These are phyloP conservation scores for Miichthys miiuy DNA, from an alignment of 2,797 vertebrate species.

Conservation along the genomic window DNA sequence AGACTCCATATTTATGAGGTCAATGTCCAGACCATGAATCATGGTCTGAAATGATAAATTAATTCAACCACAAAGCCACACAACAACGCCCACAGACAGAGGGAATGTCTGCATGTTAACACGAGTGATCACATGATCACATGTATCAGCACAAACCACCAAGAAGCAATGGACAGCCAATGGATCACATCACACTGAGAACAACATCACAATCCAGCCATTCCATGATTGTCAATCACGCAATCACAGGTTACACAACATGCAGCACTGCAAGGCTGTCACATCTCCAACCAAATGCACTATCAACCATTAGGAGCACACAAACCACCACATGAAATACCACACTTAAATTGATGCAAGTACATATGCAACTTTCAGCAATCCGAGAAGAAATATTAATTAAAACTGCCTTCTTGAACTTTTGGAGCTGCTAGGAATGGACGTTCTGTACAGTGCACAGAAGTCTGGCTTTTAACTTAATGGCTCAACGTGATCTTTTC, in stretches of 20 bases:
- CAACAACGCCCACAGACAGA: conserved; percentile 10
- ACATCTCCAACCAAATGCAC: conserved; percentile 35
- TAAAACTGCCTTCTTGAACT: conserved; percentile 24
- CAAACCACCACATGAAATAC: neutral
- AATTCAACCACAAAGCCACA: conserved; percentile 34
- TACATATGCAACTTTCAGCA: conserved; percentile 3
- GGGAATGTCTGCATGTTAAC: conserved; percentile 29
- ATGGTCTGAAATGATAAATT: conserved; percentile 6
- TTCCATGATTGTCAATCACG: conserved; percentile 17
- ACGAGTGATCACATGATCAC: conserved; percentile 35
- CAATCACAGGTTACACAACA: conserved; percentile 38
- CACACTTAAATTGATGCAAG: neutral
- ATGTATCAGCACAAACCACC: conserved; percentile 36
- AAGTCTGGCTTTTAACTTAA: conserved; percentile 49
- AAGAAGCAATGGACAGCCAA: conserved; percentile 17
- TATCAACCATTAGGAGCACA: conserved; percentile 32
- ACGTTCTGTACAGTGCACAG: conserved; percentile 17
- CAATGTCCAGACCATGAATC: conserved; percentile 23
- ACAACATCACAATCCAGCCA: conserved; percentile 26
- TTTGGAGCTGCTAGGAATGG: conserved; percentile 3
- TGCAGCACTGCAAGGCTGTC: conserved; percentile 50
- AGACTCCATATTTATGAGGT: conserved; percentile 3
- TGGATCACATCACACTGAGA: conserved; percentile 26
- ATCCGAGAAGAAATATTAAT: conserved; percentile 9
- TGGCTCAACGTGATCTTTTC: conserved; percentile 41